Evolutionary conservation across 2,888 invertebrate species (phyloP).

Genomic region (Acleris literana): DNA sequence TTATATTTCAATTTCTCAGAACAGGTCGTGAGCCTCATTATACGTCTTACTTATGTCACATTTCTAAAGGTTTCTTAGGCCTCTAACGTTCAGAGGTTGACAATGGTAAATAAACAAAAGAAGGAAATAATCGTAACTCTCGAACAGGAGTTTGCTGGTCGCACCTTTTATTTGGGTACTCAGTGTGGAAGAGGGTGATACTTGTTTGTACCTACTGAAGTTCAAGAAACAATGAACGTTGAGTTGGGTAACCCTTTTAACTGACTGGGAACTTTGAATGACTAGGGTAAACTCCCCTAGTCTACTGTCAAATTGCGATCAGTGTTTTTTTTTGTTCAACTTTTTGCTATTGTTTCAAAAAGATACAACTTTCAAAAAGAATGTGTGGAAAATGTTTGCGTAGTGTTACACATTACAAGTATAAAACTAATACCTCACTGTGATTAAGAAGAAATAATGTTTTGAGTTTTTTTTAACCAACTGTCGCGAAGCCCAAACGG

Average conservation of each 20-base stretch:
- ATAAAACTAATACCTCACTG: background rate
- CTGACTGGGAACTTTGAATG: no score
- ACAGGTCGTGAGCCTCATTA: constrained; percentile 8
- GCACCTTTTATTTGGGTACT: background rate
- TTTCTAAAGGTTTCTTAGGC: background rate
- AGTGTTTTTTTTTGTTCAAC: no score
- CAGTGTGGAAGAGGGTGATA: background rate
- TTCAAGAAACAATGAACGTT: background rate
- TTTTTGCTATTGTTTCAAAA: no score
- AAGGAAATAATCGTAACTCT: constrained; percentile 4
- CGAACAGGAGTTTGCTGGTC: background rate
- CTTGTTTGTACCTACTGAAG: background rate
- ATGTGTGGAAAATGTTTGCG: no score
- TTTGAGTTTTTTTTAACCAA: background rate
- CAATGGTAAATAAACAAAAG: background rate
- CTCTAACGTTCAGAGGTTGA: no score
- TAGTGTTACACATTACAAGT: background rate
- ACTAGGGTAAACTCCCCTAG: no score
- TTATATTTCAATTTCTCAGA: constrained; percentile 17
- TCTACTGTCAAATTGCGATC: no score
- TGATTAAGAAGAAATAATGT: background rate
- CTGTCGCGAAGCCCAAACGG: no score
- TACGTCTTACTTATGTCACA: constrained; percentile 6
- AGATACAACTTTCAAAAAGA: no score
- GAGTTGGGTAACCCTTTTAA: background rate